Evolutionary conservation across 2,113 vertebrate species (phyloP), one percentile per base, ranked within the genome.

Genomic region (Oxygymnocypris stewartii): DNA sequence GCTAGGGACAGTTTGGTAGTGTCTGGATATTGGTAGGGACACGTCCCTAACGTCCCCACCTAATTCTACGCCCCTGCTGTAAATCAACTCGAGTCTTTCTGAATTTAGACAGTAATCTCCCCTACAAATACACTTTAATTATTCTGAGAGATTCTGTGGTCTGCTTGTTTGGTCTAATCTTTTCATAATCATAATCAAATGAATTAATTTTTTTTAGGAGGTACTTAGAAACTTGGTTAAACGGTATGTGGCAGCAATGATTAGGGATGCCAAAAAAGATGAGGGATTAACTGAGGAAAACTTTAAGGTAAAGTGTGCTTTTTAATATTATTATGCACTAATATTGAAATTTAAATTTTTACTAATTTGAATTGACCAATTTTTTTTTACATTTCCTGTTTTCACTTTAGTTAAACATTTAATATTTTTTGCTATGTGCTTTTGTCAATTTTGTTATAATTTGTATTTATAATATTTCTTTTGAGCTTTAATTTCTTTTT

Each of bases 201-300:
- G 25, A 23, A 65, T 71, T 74, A 89, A 10, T 79, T 49, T 73
- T 2, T 44, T 20, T 16, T 88, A 99, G 98, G 98, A 99, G 91
- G 98, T 99, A 37, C 96, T 99, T 94, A 96, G 95, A 92, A 99
- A 99, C 90, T 91, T 99, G 90, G 97, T 99, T 84, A 99, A 99
- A 90, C 95, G 98, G 23, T 99, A 99, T 0, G 97, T 99, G 54
- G 98, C 98, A 0, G 97, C 98, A 23, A 99, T 99, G 98, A 99
- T 99, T 90, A 95, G 98, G 94, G 97, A 99, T 89, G 98, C 97
- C 79, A 99, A 99, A 94, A 99, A 97, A n/a, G 97, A 99, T 86
- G 97, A 98, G 89, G 98, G 98, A n/a, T 91, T 99, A 86, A 99
- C 98, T 0, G 98, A 99, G 87, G 98, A 99, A 88, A 99, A 99